Evolutionary conservation across 2,797 vertebrate species (phyloP), one percentile per base, ranked within the genome.

Genomic region (Poeciliopsis paucimaculata): DNA sequence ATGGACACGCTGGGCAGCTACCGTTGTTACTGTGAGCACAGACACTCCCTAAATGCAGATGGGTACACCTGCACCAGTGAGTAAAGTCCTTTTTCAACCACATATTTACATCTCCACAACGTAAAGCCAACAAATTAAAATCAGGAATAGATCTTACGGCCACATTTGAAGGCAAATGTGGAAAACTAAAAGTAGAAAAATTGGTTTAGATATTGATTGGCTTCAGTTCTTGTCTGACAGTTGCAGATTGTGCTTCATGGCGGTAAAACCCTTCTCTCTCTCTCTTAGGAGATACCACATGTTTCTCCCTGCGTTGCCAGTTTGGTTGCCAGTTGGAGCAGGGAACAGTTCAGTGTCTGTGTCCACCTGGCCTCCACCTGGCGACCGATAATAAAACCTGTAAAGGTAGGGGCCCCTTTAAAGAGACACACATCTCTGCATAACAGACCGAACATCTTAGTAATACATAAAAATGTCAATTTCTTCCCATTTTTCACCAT

Each of bases 1-100:
- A 94, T 95, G 95, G 95, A 96, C 77, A 95, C 90, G 23, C 82
- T 84, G 66, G 94, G 95, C 82, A 95, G 94, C 92, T 95, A 94
- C 87, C 93, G 88, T 72, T 95, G 94, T 91, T 95, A 93, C 90
- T 95, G 94, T 43, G 91, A 95, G 81, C 91, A 90, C 75, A 93
- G 94, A 83, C 91, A 93, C 91, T 82, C 75, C 2, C 93, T 96
- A 79, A 47, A 70, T 46, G 77, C 89, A 81, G 94, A 95, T 78
- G 90, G 92, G 77, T 87, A 84, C 90, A 94, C 93, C 91, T 96
- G 95, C 86, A 87, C 76, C 84, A 86, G 94, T 95, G 89, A 95
- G 93, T 92, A 34, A 90, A 84, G 81, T 86, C 45, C 70, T 80
- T n/a, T 85, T 77, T 62, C 31, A 70, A 64, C 4, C 51, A 75